Evolutionary conservation across 2,797 vertebrate species (phyloP), one percentile per base, ranked within the genome.

Genomic region (Periophthalmus magnuspinnatus): DNA sequence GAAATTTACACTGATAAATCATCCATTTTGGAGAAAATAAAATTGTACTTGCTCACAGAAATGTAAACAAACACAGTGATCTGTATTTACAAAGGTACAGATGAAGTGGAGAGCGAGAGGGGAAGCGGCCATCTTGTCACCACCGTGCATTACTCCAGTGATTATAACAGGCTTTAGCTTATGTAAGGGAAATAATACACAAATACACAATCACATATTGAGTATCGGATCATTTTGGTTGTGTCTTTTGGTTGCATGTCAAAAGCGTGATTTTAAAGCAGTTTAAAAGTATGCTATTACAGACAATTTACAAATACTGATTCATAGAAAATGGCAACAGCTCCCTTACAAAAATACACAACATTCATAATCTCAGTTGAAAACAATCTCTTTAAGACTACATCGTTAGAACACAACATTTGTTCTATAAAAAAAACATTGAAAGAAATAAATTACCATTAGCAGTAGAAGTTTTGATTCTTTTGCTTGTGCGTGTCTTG

Each of bases 1-100:
- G 78, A 86, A 93, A 89, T 88, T 88, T 81, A 90, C 91, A 90
- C 92, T 90, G 89, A 88, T 86, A 82, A 61, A 89, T 90, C 86
- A 89, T 93, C 91, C 87, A 91, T 88, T 93, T 89, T 88, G 88
- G 88, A 92, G 86, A 90, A 92, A 84, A 77, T 82, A 80, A 82
- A 78, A 81, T 84, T 80, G 71, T 86, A 83, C 70, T 82, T 79
- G 80, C 81, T 92, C 86, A 84, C 81, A 81, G 83, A 87, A 75
- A 82, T 76, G 83, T 90, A 92, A 93, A 91, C 79, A 78, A 71
- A 89, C 82, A 84, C 69, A 70, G 9, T 10, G 77, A 83, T 80
- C 79, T 28, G 24, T 70, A 84, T 82, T 84, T 82, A 86, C 88
- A 86, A 33, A 61, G 76, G 34, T 65, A 81, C 64, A 66, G 70